Conservation (phyloP, 2,797 vertebrate genomes). For the Miichthys miiuy region DNA sequence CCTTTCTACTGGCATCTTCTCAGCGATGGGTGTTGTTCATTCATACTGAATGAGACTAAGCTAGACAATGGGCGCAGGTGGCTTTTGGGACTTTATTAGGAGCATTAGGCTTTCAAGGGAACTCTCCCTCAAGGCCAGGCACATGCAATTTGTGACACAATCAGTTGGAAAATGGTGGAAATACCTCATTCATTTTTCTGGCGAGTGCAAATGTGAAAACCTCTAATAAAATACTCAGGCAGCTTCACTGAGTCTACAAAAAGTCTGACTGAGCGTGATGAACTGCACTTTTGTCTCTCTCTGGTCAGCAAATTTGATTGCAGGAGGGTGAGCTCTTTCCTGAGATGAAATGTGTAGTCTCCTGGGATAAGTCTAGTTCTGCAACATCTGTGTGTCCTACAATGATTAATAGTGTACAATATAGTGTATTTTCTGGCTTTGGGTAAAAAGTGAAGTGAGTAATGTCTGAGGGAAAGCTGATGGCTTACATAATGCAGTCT, state of each 20-base stretch:
- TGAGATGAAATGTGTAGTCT: conserved; percentile 35
- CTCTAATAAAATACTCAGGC: conserved; percentile 47
- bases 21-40: conserved; percentile 32
- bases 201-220: conserved; percentile 52
- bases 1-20: conserved; percentile 21
- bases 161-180: conserved; percentile 48
- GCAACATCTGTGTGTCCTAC: conserved; percentile 29
- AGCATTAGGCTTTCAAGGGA: conserved; percentile 66
- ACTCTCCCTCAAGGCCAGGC: conserved; percentile 46
- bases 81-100: conserved; percentile 71
- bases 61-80: conserved; percentile 52
- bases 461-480: conserved; percentile 1
- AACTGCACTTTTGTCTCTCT: conserved; percentile 29
- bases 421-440: neutral
- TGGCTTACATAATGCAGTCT: conserved; percentile 17
- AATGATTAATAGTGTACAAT: conserved; percentile 35
- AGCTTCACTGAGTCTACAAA: conserved; percentile 20
- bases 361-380: conserved; percentile 19
- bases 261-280: conserved; percentile 1
- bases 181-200: conserved; percentile 47
- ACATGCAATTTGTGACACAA: conserved; percentile 53
- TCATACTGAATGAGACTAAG: conserved; percentile 38
- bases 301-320: conserved; percentile 42
- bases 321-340: conserved; percentile 17
- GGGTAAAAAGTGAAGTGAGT: conserved; percentile 16